Evolutionary conservation across 2,797 vertebrate species (phyloP), one percentile per base, ranked within the genome.

Genomic region (Gymnoscopelus braueri): DNA sequence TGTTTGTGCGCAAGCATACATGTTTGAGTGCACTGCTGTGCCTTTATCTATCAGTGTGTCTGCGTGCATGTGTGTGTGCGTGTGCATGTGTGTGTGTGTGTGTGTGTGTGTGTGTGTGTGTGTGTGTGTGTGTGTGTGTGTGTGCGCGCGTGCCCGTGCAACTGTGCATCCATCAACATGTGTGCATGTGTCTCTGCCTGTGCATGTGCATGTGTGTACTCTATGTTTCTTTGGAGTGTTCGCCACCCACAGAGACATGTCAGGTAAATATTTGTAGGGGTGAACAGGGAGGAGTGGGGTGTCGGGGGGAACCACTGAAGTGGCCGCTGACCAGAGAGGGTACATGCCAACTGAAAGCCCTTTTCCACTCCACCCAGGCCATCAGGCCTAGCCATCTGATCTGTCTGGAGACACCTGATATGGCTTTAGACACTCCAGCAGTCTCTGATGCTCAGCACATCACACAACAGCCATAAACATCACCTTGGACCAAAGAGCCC

Each of bases 211-310:
- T 63, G 61, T 71, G 66, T 51, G 49, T 59, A 35, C 59, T 83
- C 72, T 74, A 75, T 84, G 82, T 84, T 85, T 89, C 79, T 77
- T 86, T 84, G 78, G 89, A 88, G 81, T 77, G 73, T 65, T 71
- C 72, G 75, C 95, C 94, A 93, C 94, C 95, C 94, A 95, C 83
- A 76, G 85, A 87, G 93, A 87, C 75, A 4, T 81, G 88, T 92
- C 90, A 91, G 87, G 90, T 92, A 93, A 92, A 92, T 89, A 91
- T 91, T 93, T 90, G 85, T 83, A 69, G 88, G 80, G 79, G 61
- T 75, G 39, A 10, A 44, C 9, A 10, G 73, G 67, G 70, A 74
- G 64, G 79, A 72, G 65, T 56, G 51, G 55, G 26, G 6, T 44
- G 39, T 44, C 8, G 9, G 39, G 39, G 19, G 39, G 32, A 8